These are phyloP conservation scores for Criorhina ranunculi DNA, from an alignment of 2,888 invertebrate species.

Conservation along the genomic window DNA sequence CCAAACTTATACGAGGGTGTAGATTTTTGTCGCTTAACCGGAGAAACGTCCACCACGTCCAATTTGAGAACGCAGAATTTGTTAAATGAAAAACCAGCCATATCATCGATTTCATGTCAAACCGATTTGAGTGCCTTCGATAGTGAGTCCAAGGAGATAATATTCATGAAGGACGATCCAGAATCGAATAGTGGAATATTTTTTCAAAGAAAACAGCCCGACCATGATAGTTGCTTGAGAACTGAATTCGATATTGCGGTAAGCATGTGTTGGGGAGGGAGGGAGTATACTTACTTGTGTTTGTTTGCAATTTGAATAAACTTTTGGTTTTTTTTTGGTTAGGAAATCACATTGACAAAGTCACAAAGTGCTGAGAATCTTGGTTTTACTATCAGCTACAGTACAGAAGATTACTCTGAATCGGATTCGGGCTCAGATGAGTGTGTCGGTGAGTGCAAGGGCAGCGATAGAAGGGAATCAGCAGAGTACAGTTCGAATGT, in stretches of 20 bases:
- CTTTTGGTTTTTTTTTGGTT: not conserved
- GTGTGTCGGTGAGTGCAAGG: slow-evolving; percentile 19
- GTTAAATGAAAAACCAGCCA: slow-evolving; percentile 26
- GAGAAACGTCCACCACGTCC: not conserved
- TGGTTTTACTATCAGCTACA: slow-evolving; percentile 88
- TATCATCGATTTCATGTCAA: slow-evolving; percentile 72
- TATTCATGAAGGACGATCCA: slow-evolving; percentile 15
- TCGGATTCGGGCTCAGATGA: slow-evolving; percentile 61
- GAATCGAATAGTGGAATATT: slow-evolving; percentile 24
- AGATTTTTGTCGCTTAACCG: slow-evolving; percentile 16
- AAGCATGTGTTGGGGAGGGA: slow-evolving; percentile 54
- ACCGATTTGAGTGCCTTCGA: slow-evolving; percentile 67
- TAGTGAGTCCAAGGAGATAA: slow-evolving; percentile 24
- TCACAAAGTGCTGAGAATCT: slow-evolving; percentile 86
- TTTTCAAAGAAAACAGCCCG: slow-evolving; percentile 10
- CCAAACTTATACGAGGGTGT: slow-evolving; percentile 12
- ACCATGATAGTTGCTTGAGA: slow-evolving; percentile 83
- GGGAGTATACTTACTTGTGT: too few species aligned
- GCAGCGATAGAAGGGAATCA: not conserved
- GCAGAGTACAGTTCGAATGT: slow-evolving; percentile 80
- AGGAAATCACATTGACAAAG: slow-evolving; percentile 87
- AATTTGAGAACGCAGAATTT: slow-evolving; percentile 6
- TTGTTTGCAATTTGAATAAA: not conserved
- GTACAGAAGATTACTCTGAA: slow-evolving; percentile 83
- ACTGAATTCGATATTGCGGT: slow-evolving; percentile 86